These are phyloP conservation scores for Aulostomus chinensis DNA, from an alignment of 2,797 vertebrate genomes.

Conservation along the genomic window DNA sequence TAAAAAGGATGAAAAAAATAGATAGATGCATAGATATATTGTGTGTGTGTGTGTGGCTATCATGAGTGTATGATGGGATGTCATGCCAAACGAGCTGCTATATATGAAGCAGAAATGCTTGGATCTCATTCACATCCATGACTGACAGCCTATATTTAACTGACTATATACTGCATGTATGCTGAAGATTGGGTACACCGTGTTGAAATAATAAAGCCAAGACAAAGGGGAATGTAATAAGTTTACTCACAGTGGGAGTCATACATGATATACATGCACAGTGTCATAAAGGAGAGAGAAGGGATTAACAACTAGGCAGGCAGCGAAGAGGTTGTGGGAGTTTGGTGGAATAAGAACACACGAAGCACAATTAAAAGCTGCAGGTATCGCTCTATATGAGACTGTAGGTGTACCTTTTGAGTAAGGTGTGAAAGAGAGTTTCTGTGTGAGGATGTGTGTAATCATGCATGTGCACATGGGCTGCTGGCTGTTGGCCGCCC, in stretches of 20 bases:
- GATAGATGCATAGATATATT: no score
- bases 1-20: slow-evolving; percentile 24
- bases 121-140: slow-evolving; percentile 30
- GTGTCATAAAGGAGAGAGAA: slow-evolving; percentile 31
- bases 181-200: slow-evolving; percentile 9
- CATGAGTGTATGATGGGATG: slow-evolving; percentile 18
- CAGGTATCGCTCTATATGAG: slow-evolving; percentile 40
- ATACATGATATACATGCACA: slow-evolving; percentile 26
- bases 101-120: slow-evolving; percentile 40
- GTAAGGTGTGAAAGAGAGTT: slow-evolving; percentile 14
- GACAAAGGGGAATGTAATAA: slow-evolving; percentile 28
- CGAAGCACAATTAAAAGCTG: slow-evolving; percentile 55
- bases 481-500: slow-evolving; percentile 61
- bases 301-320: slow-evolving; percentile 34
- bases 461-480: slow-evolving; percentile 40
- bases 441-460: slow-evolving; percentile 22
- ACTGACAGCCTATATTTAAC: slow-evolving; percentile 30
- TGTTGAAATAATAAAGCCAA: slow-evolving; percentile 24
- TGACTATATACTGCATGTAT: slow-evolving; percentile 17
- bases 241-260: slow-evolving; percentile 48
- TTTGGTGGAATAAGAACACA: slow-evolving; percentile 50
- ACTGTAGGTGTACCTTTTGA: slow-evolving; percentile 36
- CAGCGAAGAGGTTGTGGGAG: slow-evolving; percentile 46
- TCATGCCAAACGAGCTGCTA: slow-evolving; percentile 45
- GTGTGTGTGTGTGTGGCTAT: slow-evolving; percentile 2